phyloP scores from a whole-genome alignment of 2,113 vertebrate species.

The Muscicapa adusta region DNA sequence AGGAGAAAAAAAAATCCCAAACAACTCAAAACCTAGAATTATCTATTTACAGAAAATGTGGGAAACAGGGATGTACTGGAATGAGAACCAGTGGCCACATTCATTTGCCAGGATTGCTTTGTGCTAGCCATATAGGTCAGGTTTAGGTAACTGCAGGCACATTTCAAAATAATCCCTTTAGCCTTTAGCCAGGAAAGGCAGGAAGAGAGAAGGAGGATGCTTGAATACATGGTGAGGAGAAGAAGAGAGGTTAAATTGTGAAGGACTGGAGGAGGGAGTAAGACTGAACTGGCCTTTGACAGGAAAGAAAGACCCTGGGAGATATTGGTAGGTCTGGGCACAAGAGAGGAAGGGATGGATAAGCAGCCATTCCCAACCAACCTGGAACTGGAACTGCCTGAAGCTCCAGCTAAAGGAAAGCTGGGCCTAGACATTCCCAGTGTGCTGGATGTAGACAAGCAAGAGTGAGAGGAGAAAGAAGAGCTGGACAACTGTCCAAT shows the following conservation, averaged over 20 bases:
- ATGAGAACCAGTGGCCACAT: not conserved
- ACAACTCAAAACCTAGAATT: not conserved
- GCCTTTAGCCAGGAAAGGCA: not conserved
- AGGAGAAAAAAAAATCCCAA: accelerated
- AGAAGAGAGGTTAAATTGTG: not conserved
- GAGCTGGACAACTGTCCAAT: not conserved
- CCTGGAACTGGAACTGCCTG: not conserved
- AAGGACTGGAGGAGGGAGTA: not conserved
- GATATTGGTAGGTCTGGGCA: not conserved
- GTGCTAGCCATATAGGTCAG: not conserved
- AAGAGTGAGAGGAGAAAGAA: not conserved
- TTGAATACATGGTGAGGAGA: not conserved
- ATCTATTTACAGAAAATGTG: not conserved
- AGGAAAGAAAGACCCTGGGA: not conserved
- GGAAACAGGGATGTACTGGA: not conserved
- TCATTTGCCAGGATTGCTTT: not conserved
- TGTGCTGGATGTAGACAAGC: not conserved
- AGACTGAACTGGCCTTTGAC: not conserved
- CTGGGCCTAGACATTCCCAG: not conserved
- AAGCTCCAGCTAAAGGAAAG: not conserved
- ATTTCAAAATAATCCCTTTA: not conserved
- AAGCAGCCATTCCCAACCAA: not conserved
- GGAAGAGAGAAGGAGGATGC: not conserved
- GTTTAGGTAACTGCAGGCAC: not conserved
- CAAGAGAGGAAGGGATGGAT: not conserved